phyloP scores from a whole-genome alignment of 1,140 invertebrate genomes.

The Euborellia annulipes region DNA sequence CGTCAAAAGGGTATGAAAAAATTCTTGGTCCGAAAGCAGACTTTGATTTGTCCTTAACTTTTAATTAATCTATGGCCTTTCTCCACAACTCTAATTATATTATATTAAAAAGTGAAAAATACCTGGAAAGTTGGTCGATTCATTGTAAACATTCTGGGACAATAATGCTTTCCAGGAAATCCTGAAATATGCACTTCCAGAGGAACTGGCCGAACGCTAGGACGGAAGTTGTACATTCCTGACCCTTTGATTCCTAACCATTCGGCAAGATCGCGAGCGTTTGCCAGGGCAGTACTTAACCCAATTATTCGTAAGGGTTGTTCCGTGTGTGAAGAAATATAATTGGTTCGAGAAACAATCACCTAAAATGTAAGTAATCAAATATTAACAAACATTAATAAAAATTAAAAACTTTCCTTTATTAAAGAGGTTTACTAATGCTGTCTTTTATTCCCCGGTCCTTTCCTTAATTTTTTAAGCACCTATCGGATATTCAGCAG shows the following conservation, averaged over 20 bases:
- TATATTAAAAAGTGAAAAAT: constrained; percentile 2
- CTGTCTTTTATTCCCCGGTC: too few species aligned
- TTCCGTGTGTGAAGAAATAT: constrained; percentile 75
- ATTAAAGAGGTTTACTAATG: too few species aligned
- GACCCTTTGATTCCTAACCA: constrained; percentile 80
- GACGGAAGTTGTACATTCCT: constrained; percentile 87
- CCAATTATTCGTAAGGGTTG: constrained; percentile 74
- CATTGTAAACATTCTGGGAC: constrained; percentile 98
- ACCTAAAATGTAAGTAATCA: constrained; percentile 18
- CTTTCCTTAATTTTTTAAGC: too few species aligned
- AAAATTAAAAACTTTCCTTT: too few species aligned
- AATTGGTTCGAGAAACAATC: constrained; percentile 73
- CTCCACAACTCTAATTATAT: not conserved
- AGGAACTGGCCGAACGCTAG: constrained; percentile 92
- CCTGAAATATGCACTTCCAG: constrained; percentile 87
- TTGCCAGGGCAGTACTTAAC: constrained; percentile 92
- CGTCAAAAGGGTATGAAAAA: too few species aligned
- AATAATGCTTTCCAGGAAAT: constrained; percentile 94
- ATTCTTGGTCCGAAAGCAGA: not conserved
- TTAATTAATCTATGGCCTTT: too few species aligned
- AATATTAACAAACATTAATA: too few species aligned
- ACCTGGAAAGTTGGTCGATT: constrained; percentile 94
- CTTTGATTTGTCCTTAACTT: too few species aligned
- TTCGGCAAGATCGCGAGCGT: constrained; percentile 89
- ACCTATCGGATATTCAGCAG: too few species aligned